phyloP scores from a whole-genome alignment of 1,140 invertebrate genomes.

The Macrotrachela quadricornifera region DNA sequence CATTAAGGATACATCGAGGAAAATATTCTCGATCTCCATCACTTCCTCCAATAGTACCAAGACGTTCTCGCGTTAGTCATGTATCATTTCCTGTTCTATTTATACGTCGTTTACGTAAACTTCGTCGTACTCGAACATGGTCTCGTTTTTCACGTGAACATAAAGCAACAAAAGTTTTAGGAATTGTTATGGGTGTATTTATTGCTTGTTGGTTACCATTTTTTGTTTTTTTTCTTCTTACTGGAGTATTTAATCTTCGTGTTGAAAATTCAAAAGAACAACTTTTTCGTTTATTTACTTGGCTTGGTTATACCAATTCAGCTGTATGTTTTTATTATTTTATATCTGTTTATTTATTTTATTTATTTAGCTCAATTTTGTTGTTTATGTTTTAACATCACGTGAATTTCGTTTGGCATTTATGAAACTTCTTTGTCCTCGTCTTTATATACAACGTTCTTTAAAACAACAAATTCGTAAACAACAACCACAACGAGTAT shows the following conservation, averaged over 20 bases:
- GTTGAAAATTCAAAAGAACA: not conserved
- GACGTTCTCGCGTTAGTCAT: no score
- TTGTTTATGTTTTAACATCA: conserved; percentile 88
- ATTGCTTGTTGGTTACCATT: conserved; percentile 30
- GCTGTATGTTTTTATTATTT: no score
- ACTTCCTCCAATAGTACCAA: not conserved
- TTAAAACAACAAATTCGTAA: no score
- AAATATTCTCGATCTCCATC: conserved; percentile 15
- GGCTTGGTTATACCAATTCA: conserved; percentile 29
- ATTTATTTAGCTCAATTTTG: conserved; percentile 49
- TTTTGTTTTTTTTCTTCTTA: conserved; percentile 22
- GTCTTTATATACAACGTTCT: not conserved
- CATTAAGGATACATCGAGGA: no score
- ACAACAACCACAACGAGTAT: no score
- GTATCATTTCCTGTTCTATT: not conserved
- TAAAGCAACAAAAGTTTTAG: conserved; percentile 31
- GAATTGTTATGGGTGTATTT: conserved; percentile 31
- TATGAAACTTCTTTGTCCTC: conserved; percentile 14
- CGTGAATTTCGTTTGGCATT: conserved; percentile 62
- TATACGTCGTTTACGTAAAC: conserved; percentile 16
- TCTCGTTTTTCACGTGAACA: conserved; percentile 41
- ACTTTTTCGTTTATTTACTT: conserved; percentile 8
- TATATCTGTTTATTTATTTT: no score
- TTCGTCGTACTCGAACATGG: conserved; percentile 56
- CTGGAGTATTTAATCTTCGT: conserved; percentile 16